Base-by-base conservation (phyloP, 1,140 invertebrate genomes). In the Odontomachus brunneus region DNA sequence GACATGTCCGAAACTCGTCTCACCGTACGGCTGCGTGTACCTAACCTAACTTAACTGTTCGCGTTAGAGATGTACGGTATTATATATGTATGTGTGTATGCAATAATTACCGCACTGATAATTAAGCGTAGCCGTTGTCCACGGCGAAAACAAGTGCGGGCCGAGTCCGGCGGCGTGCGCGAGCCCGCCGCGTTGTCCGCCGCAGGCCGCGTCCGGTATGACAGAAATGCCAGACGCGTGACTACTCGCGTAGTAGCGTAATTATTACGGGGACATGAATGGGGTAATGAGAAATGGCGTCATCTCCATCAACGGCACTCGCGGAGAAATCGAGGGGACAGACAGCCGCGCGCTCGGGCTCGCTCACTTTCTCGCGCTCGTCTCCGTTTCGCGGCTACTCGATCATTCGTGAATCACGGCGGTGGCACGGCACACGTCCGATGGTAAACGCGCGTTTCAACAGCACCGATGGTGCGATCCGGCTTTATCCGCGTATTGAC, bases 261-360 rank as follows among this genome's bases (percentile, higher is more conserved):
- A 90, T 90, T 90, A 89, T 89, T 84, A 86, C 63, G 69, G 53
- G 72, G 53, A 82, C 66, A 83, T 80, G 88, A 86, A 89, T 85
- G 84, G 38, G 63, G 66, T 86, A 90, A 90, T 86, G 82, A 88
- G 86, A 59, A 75, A 82, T 90, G 89, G 74, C 89, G 89, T 89
- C 89, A 89, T 90, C 74, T 60, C 55, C 62, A 72, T 88, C 67
- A 71, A 63, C 81, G 48, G 38, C 53, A 44, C 9, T 78, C 15
- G 63, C 66, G n/a, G 53, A 72, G 86, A 88, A 69, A 82, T 83
- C 81, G 75, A 82, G 71, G 66, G 65, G 84, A 73, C 57, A 9
- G 19, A 19, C n/a, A 53, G 19, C 49, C 62, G 9, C 60, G 60
- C 38, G 19, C n/a, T n/a, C 67, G 19, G 26, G 19, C 51, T 24